Conservation (phyloP, 92 coral and sea anemone genomes). For the Palythoa heliodiscus region DNA sequence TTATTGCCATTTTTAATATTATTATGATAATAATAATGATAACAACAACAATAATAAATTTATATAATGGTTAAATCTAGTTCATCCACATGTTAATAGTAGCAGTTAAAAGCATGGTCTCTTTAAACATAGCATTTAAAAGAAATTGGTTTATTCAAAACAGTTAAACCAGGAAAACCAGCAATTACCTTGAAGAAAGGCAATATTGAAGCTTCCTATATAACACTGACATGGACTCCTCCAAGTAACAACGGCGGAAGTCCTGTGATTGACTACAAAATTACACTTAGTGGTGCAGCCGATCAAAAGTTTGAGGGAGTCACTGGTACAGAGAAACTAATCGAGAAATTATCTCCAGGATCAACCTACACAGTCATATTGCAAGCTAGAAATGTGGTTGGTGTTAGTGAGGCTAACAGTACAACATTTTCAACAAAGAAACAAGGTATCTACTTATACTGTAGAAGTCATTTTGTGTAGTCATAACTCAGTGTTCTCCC, state of each 20-base stretch:
- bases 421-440: too few relatives aligned
- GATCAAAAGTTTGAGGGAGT: not conserved
- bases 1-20: too few relatives aligned
- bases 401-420: not conserved
- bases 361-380: slow-evolving; percentile 14
- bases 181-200: not conserved
- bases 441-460: too few relatives aligned
- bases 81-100: too few relatives aligned
- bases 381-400: slow-evolving; percentile 3
- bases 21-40: too few relatives aligned
- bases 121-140: too few relatives aligned
- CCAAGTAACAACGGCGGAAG: not conserved
- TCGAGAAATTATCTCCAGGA: not conserved
- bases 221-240: slow-evolving; percentile 3
- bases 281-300: not conserved
- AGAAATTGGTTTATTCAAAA: not conserved
- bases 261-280: slow-evolving; percentile 17
- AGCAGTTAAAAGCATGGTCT: too few relatives aligned
- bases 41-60: too few relatives aligned
- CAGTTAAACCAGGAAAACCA: slow-evolving; percentile 9
- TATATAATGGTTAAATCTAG: too few relatives aligned
- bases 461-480: too few relatives aligned
- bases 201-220: not conserved
- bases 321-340: slow-evolving; percentile 5
- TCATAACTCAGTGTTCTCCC: too few relatives aligned